These are phyloP conservation scores for Procapra przewalskii DNA, from an alignment of 2,113 vertebrate genomes.

Conservation along the genomic window DNA sequence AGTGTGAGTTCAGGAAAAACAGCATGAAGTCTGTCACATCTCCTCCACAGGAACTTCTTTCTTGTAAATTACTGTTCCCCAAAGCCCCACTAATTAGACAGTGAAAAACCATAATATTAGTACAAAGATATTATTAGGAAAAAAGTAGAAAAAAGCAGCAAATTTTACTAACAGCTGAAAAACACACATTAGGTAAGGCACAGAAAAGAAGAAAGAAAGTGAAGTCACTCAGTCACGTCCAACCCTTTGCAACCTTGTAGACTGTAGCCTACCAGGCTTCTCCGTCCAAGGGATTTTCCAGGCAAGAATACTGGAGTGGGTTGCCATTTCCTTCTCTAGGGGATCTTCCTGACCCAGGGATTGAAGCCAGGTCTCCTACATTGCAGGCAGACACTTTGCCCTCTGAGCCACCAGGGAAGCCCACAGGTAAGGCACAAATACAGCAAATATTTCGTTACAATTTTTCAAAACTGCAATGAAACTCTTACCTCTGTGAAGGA, in stretches of 20 bases:
- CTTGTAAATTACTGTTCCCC: background rate
- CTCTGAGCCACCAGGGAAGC: background rate
- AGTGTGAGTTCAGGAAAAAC: background rate
- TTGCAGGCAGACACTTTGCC: background rate
- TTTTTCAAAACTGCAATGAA: background rate
- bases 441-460: background rate
- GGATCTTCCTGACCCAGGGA: background rate
- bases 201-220: too few relatives aligned
- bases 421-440: background rate
- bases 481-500: background rate
- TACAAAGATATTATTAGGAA: background rate
- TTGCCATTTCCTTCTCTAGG: background rate
- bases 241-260: too few relatives aligned
- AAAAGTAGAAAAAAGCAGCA: background rate
- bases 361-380: background rate
- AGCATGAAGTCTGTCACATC: background rate
- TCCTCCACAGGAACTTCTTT: background rate
- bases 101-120: background rate
- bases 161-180: background rate
- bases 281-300: background rate
- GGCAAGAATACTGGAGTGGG: background rate
- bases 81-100: background rate
- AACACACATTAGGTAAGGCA: background rate
- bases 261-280: background rate
- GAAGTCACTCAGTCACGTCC: too few relatives aligned